Base-by-base conservation (phyloP, 2,797 vertebrate species). In the Cossypha caffra region DNA sequence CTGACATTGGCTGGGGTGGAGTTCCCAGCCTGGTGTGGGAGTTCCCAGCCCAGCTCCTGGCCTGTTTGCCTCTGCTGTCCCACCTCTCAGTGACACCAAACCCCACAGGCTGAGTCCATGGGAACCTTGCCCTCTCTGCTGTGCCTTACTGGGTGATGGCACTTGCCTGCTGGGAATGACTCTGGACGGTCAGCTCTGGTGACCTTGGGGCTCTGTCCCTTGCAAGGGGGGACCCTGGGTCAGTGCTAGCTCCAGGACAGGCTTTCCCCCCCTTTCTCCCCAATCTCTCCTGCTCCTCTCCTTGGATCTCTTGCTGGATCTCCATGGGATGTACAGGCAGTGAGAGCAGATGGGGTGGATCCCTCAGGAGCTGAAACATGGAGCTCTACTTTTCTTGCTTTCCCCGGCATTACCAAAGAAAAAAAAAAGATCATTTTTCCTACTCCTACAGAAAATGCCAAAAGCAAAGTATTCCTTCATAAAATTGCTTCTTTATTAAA, bases 401-500 rank as follows among this genome's bases (percentile, higher is more conserved):
- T 88, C 35, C 20, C 31, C 47, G 47, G 50, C 16, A 13, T 64
- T 86, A 77, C 7, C 7, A 13, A 52, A 88, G 57, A 58, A 50
- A 88, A 93, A 88, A 93, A 95, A 92, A 90, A 43, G 3, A 62
- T 51, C 0, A 4, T 86, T 93, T 96, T 80, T 6, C 85, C 78
- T 58, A 83, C 64, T 94, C 87, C 82, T 72, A 72, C 73, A 91
- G 82, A 93, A 94, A 90, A 90, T 62, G 91, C 62, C 85, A 72
- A 95, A 95, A 95, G 85, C 76, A 10, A 94, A 92, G 24, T 81
- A 88, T 88, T 86, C 68, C 85, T 93, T 85, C 77, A 88, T 75
- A 93, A 95, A 95, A 95, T 54, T 29, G 38, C 73, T 91, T 88
- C 82, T 95, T 95, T 93, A 95, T 96, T 96, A 97, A 95, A 94